phyloP scores from a whole-genome alignment of 2,888 invertebrate genomes.

The Lepidonotus clava region DNA sequence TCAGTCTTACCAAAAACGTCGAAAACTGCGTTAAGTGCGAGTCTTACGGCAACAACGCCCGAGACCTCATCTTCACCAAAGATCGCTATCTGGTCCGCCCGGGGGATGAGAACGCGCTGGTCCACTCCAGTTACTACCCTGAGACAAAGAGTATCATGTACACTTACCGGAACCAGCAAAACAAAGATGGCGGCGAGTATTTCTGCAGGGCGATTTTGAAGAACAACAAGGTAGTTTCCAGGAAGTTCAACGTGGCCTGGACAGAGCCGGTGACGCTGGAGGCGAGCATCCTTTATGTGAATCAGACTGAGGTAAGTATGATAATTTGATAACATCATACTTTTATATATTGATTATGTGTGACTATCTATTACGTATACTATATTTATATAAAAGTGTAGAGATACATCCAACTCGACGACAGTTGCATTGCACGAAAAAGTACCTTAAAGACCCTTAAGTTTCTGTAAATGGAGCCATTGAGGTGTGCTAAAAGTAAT shows the following conservation, averaged over 20 bases:
- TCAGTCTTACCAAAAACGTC: not conserved
- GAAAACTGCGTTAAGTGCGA: constrained; percentile 30
- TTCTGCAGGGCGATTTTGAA: constrained; percentile 17
- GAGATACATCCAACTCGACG: no score
- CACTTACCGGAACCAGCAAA: not conserved
- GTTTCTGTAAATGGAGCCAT: no score
- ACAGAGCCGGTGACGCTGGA: not conserved
- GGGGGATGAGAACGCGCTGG: not conserved
- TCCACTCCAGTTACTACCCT: constrained; percentile 35
- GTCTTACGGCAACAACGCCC: not conserved
- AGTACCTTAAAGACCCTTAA: no score
- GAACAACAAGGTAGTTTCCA: constrained; percentile 27
- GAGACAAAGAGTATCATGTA: constrained; percentile 15
- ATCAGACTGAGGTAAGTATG: constrained; percentile 20
- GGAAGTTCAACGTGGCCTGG: constrained; percentile 31
- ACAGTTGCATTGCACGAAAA: no score
- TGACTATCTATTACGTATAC: no score
- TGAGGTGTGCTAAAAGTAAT: no score
- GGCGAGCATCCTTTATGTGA: not conserved
- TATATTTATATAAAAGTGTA: no score
- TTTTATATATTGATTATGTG: no score
- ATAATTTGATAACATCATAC: no score
- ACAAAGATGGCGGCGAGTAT: not conserved
- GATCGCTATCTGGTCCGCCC: constrained; percentile 16
- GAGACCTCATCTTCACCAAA: constrained; percentile 21